phyloP scores from a whole-genome alignment of 2,113 vertebrate genomes.

The Oryzias javanicus region DNA sequence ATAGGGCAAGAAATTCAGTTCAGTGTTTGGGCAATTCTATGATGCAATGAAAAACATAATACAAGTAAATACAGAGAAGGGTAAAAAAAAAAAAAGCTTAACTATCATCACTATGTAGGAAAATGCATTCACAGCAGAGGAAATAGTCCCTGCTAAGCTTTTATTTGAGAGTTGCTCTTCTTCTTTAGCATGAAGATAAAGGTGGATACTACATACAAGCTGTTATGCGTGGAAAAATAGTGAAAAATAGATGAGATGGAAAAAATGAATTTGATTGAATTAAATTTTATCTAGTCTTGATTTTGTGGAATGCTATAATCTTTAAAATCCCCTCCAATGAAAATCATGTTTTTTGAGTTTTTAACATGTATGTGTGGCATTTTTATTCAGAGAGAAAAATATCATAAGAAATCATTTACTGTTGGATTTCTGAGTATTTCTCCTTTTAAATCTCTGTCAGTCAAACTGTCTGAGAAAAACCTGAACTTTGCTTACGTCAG shows the following conservation, averaged over 20 bases:
- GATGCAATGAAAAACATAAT: conserved; percentile 11
- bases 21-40: conserved; percentile 28
- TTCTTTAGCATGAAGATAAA: conserved; percentile 90
- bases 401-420: no score
- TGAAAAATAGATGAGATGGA: conserved; percentile 3
- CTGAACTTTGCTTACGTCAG: no score
- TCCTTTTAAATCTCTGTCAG: no score
- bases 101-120: conserved; percentile 88
- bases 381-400: no score
- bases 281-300: no score
- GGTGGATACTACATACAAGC: conserved; percentile 90
- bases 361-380: no score
- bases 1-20: conserved; percentile 8
- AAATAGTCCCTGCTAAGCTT: conserved; percentile 88
- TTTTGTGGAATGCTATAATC: no score
- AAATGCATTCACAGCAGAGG: conserved; percentile 88
- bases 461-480: no score
- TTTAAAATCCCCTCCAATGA: no score
- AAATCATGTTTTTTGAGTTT: no score
- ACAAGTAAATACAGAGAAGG: conserved; percentile 27
- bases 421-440: no score
- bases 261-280: not conserved
- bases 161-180: conserved; percentile 91
- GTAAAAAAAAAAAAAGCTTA: conserved; percentile 69
- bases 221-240: conserved; percentile 78